These are phyloP conservation scores for Microctonus hyperodae DNA, from an alignment of 2,888 invertebrate genomes.

Conservation along the genomic window DNA sequence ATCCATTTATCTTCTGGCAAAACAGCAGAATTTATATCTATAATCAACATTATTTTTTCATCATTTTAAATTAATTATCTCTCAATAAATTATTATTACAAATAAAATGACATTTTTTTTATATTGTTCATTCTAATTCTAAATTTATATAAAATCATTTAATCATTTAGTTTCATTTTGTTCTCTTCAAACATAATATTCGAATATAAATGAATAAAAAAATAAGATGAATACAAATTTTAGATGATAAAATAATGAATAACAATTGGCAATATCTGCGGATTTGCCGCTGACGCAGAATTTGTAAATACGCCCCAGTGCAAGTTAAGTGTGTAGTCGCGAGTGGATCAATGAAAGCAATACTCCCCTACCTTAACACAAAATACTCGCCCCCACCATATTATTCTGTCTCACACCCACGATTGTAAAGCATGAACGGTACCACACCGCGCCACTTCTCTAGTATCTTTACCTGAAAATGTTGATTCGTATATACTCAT, in stretches of 20 bases:
- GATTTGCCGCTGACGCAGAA: constrained; percentile 37
- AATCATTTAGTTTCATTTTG: too few relatives aligned
- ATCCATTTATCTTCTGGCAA: not conserved
- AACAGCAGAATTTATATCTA: not conserved
- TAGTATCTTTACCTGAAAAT: constrained; percentile 41
- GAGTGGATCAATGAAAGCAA: constrained; percentile 61
- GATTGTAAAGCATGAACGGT: constrained; percentile 39
- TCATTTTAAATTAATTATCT: too few relatives aligned
- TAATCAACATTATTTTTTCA: too few relatives aligned
- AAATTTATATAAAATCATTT: too few relatives aligned
- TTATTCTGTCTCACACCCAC: constrained; percentile 28
- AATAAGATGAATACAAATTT: too few relatives aligned
- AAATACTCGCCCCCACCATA: constrained; percentile 39
- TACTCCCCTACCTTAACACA: constrained; percentile 43
- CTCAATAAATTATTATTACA: too few relatives aligned
- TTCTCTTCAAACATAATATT: not conserved
- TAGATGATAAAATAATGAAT: constrained; percentile 1
- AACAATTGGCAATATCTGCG: constrained; percentile 2
- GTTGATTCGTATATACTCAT: constrained; percentile 30
- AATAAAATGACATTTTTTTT: too few relatives aligned
- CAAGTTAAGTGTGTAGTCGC: constrained; percentile 46
- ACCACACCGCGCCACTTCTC: constrained; percentile 53
- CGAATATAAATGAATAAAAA: not conserved
- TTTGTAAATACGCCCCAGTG: constrained; percentile 47
- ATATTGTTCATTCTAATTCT: too few relatives aligned